phyloP scores from a whole-genome alignment of 1,140 invertebrate genomes.

The Eumeta japonica region DNA sequence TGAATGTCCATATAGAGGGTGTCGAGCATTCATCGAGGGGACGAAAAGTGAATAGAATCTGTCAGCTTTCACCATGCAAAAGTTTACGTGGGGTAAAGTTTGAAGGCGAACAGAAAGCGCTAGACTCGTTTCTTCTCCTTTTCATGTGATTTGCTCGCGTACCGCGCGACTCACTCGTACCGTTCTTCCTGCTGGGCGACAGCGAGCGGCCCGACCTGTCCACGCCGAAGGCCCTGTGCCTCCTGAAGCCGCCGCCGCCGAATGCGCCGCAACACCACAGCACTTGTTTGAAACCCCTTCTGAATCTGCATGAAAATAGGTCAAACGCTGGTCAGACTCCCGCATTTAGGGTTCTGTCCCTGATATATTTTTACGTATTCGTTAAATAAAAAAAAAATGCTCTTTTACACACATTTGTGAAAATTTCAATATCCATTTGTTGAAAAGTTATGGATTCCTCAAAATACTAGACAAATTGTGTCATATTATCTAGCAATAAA shows the following conservation, averaged over 20 bases:
- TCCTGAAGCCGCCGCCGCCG: conserved; percentile 63
- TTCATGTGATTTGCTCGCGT: too few relatives aligned
- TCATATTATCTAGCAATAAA: too few relatives aligned
- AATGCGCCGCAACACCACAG: conserved; percentile 78
- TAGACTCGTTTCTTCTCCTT: too few relatives aligned
- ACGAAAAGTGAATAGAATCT: neutral
- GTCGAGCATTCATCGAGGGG: neutral
- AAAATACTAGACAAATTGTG: too few relatives aligned
- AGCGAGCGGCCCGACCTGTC: conserved; percentile 41
- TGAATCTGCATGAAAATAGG: conserved; percentile 65
- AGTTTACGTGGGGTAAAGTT: neutral
- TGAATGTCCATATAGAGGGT: neutral
- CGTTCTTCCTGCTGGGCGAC: conserved; percentile 44
- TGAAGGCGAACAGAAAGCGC: neutral
- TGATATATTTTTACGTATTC: conserved; percentile 3
- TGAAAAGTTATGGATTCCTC: too few relatives aligned
- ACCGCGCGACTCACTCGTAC: conserved; percentile 36
- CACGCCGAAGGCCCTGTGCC: conserved; percentile 45
- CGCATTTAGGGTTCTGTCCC: too few relatives aligned
- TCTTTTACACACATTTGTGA: too few relatives aligned
- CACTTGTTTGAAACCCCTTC: conserved; percentile 83
- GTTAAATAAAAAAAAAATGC: too few relatives aligned
- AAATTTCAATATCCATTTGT: too few relatives aligned
- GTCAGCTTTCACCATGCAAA: neutral
- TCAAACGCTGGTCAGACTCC: neutral